Evolutionary conservation across 2,113 vertebrate genomes (phyloP).

Genomic region (Chrysemys picta): DNA sequence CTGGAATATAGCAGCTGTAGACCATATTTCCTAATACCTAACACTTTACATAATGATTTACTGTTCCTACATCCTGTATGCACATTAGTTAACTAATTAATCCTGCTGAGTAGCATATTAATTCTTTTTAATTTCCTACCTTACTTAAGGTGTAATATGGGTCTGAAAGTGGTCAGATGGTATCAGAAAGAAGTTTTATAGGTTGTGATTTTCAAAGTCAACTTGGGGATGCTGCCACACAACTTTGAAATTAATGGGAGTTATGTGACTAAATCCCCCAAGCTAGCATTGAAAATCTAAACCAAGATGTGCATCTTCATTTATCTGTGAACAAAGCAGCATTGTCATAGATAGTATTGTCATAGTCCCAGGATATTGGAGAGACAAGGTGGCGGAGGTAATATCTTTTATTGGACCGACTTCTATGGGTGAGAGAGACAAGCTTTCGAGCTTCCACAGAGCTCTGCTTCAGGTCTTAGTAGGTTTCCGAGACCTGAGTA

Average conservation of each 20-base stretch:
- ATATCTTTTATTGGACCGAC: no score
- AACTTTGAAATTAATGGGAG: not conserved
- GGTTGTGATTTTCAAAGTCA: not conserved
- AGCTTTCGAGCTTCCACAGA: no score
- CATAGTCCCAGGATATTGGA: not conserved
- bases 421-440: no score
- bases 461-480: no score
- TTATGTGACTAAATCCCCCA: not conserved
- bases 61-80: constrained; percentile 42
- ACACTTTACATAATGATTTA: constrained; percentile 44
- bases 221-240: not conserved
- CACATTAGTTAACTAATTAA: constrained; percentile 68
- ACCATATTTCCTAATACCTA: constrained; percentile 56
- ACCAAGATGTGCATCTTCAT: not conserved
- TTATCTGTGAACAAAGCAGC: no score
- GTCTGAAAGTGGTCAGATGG: not conserved
- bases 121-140: constrained; percentile 66
- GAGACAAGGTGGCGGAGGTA: no score
- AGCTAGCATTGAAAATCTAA: not conserved
- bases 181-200: not conserved
- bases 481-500: no score
- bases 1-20: constrained; percentile 47
- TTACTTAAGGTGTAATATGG: constrained; percentile 29
- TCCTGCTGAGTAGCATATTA: constrained; percentile 62
- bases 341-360: not conserved